Base-by-base conservation (phyloP, 2,113 vertebrate species). In the Pteropus alecto region DNA sequence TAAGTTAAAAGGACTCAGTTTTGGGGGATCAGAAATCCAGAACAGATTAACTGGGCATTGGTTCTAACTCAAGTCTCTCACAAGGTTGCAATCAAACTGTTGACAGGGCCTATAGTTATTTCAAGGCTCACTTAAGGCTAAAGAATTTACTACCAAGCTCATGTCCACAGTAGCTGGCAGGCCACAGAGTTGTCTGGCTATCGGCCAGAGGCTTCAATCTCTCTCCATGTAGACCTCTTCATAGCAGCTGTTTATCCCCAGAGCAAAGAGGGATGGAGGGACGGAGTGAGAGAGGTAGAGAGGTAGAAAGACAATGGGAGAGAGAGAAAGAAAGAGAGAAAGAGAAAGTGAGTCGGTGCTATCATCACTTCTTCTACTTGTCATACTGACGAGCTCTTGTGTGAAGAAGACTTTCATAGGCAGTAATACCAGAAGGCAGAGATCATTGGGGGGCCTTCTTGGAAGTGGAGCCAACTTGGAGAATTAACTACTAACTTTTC, bases 381-480 rank as follows among this genome's bases (percentile, higher is more conserved):
- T 67, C 18, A 35, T 4, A 33, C 2, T 58, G 33, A 71, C 19
- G 18, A 26, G 41, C 9, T 5, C 9, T 54, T 61, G 5, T 7
- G 18, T 21, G 11, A 38, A 71, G 43, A 87, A 3, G 13, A 54
- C 41, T 24, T 28, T 8, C 0, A 6, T 19, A 0, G 9, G 1
- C 19, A 26, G 7, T 8, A 51, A 56, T 30, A 1, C 6, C 43
- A 35, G 5, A 4, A 43, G 13, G 10, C 10, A 77, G 43, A 79
- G 58, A 41, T 48, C 33, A 18, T 28, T 22, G 16, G 19, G 5
- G 5, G 1, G 1, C 0, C 21, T 71, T 81, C 15, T 4, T 24
- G 10, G n/a, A 48, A 35, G 4, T 1, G 26, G 14, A 6, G 1
- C 11, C 24, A 77, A 54, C 30, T 89, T 70, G 0, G 19, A 89